Base-by-base conservation (phyloP, 1,140 invertebrate species). In the Diuraphis noxia region DNA sequence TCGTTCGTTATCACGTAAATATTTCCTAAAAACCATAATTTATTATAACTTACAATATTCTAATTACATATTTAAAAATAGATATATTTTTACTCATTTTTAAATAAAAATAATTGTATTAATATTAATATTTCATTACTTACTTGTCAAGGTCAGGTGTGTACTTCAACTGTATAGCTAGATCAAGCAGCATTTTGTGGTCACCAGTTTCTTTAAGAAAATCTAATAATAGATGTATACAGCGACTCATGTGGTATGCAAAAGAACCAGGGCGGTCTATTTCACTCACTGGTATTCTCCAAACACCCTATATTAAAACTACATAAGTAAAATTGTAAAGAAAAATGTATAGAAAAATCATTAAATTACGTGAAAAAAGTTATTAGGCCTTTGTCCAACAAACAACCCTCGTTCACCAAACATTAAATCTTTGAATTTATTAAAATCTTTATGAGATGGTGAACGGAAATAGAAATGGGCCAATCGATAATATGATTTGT, bases 261-360 rank as follows among this genome's bases (percentile, higher is more conserved):
- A 99, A 98, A 93, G 97, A 97, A 25, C 98, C 98, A 4, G 97
- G 96, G 81, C 98, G 95, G 93, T 99, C 98, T 52, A 99, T 97
- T 94, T 99, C 98, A 91, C 95, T 95, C 38, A 96, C 95, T 9
- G 97, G 98, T 93, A 98, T 98, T 92, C 97, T 95, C 98, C 98
- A 99, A 91, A 98, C 96, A 91, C 97, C 97, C 96, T 97, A 92
- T 34, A 94, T 38, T 30, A 41, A 56, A 77, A 36, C 10, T 93
- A 63, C 87, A 92, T 92, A 92, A 92, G 90, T 88, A 92, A 13
- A 17, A 82, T 40, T 34, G 19, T 34, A 8, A 23, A 88, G n/a
- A 56, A 92, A n/a, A 84, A 92, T n/a, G 1, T 63, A 8, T 36
- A 90, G 63, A 36, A 34, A n/a, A 77, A 23, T 52, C 17, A 49